Base-by-base conservation (phyloP, 2,113 vertebrate species). In the Megaceryle torquata region DNA sequence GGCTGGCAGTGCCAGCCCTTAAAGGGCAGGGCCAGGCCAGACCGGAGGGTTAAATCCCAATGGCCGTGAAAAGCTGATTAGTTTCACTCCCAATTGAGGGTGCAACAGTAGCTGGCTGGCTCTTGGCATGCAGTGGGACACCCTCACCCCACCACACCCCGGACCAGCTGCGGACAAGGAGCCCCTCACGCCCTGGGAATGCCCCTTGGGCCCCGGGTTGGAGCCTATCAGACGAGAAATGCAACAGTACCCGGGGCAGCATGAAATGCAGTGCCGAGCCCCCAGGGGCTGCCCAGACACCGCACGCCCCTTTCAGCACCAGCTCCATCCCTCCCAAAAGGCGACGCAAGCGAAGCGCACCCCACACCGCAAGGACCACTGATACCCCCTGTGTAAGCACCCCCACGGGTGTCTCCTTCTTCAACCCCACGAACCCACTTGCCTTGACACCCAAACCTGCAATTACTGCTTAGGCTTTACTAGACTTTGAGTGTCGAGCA, bases 1-100 rank as follows among this genome's bases (percentile, higher is more conserved):
- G 12, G 20, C 33, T 41, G 21, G 70, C 65, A 11, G 19, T 33
- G 19, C 53, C 28, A 5, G 2, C 5, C 5, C 25, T 11, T 12
- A 10, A 19, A 63, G 10, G 15, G 41, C 2, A 21, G 9, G 35
- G 14, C 4, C 16, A 28, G 33, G 33, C 39, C 39, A 9, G 9
- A 9, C 31, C 19, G 15, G 4, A 50, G 3, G 8, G 24, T 13
- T 39, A 94, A 91, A 57, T 10, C 13, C 25, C 74, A 85, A 54
- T n/a, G 39, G 61, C 75, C 64, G 57, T 88, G 75, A 94, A 80
- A 60, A 80, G 69, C 72, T 88, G 81, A 68, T 93, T 64, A 59
- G 39, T 39, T 91, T 88, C 59, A 41, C 70, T 96, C 82, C 94
- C 93, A 95, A 82, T 94, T 90, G 94, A 93, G 77, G 63, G 35